phyloP scores from a whole-genome alignment of 2,888 invertebrate genomes.

The Limnephilus marmoratus region DNA sequence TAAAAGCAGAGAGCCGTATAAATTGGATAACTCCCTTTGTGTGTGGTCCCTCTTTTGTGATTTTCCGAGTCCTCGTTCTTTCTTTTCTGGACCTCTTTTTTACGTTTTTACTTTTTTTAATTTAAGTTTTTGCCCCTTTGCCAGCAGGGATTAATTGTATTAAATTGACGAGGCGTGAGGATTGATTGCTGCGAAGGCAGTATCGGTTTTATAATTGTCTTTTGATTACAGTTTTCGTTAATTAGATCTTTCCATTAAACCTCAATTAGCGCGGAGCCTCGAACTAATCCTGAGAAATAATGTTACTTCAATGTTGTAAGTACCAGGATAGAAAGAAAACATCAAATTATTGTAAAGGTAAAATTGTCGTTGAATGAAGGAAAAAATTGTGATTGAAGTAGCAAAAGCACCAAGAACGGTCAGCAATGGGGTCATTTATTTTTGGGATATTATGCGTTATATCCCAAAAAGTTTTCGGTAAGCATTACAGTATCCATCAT shows the following conservation, averaged over 20 bases:
- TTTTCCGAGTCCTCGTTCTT: neutral
- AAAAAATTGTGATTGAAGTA: too few species aligned
- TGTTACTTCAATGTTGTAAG: neutral
- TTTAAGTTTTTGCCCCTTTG: neutral
- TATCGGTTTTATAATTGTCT: neutral
- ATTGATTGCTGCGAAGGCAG: neutral
- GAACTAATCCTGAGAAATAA: neutral
- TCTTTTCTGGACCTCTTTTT: neutral
- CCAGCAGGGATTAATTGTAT: neutral
- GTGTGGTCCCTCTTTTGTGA: constrained; percentile 2
- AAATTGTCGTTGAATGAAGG: too few species aligned
- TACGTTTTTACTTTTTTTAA: neutral
- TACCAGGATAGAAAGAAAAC: too few species aligned
- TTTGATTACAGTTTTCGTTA: neutral
- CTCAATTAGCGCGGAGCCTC: neutral
- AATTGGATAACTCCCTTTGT: constrained; percentile 2
- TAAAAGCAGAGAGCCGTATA: constrained; percentile 2
- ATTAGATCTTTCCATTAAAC: neutral
- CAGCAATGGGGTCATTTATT: too few species aligned
- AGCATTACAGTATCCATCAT: too few species aligned
- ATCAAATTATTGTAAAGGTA: too few species aligned
- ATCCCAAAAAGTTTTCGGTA: too few species aligned
- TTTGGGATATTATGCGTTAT: too few species aligned
- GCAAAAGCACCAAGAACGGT: too few species aligned
- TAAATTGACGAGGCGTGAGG: neutral